Base-by-base conservation (phyloP, 1,140 invertebrate species). In the Phymastichus coffea region DNA sequence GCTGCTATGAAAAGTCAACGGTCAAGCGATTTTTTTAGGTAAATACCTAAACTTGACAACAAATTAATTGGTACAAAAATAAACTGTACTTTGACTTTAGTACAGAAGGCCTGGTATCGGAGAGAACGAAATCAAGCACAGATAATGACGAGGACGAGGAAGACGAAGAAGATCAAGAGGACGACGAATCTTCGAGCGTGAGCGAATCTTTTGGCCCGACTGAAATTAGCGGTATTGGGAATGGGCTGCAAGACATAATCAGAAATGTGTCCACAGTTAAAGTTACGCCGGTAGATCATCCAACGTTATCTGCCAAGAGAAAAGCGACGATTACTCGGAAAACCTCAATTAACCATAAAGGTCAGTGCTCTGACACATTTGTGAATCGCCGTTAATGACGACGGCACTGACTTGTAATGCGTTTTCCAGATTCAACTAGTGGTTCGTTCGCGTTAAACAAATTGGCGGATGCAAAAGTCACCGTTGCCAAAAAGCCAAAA, bases 91-190 rank as follows among this genome's bases (percentile, higher is more conserved):
- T n/a, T n/a, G n/a, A 72, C 15, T 61, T 78, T 6, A 63, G 57
- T 14, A 66, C 73, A 10, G 78, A 76, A 74, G 76, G 72, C 3
- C 73, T 72, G 0, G 65, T 68, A 26, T 75, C 71, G 0, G 74
- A 77, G 20, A 66, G 70, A 14, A 75, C 69, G 10, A 66, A 70
- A 28, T 75, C 69, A 9, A 73, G 70, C 46, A 71, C 57, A 49
- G 60, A 53, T 12, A 57, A 12, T 51, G 63, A 8, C 65, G 64
- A 22, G 56, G 66, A 40, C 48, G 63, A 44, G 53, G 63, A 30
- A 2, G 59, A 47, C 51, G 61, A 46, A 58, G 66, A 57, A 55
- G 17, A 71, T 68, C 30, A 71, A 67, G 76, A 76, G 22, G 75
- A 77, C 4, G 75, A 78, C 14, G 75, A 77, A 8, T 77, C 25